phyloP scores from a whole-genome alignment of 2,888 invertebrate genomes.

The Sceliomorpha sp. region DNA sequence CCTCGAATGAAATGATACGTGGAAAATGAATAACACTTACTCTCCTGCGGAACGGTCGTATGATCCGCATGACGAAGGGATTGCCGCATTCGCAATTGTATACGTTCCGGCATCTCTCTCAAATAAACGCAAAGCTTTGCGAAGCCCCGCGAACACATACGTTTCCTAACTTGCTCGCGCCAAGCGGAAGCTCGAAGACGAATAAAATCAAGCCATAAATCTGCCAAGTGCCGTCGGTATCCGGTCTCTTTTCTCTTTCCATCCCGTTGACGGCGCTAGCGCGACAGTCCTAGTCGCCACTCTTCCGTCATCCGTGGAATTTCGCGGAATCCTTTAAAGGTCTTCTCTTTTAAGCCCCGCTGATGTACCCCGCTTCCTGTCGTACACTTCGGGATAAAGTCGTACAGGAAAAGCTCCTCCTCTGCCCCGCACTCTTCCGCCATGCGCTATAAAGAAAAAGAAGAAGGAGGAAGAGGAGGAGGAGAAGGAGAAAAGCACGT shows the following conservation, averaged over 20 bases:
- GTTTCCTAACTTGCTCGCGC: slow-evolving; percentile 17
- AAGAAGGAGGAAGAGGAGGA: not conserved
- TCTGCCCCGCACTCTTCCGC: no score
- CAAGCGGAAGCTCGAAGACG: slow-evolving; percentile 62
- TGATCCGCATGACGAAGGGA: not conserved
- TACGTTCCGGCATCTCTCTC: slow-evolving; percentile 12
- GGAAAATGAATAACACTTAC: no score
- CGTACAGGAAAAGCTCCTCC: not conserved
- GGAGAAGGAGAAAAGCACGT: not conserved
- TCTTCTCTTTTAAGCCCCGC: slow-evolving; percentile 2
- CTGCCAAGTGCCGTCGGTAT: slow-evolving; percentile 54
- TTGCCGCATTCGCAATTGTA: not conserved
- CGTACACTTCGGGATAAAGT: slow-evolving; percentile 8
- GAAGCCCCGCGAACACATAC: not conserved
- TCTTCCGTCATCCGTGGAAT: slow-evolving; percentile 7
- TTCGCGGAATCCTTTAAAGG: slow-evolving; percentile 6
- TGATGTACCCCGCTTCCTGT: slow-evolving; percentile 3
- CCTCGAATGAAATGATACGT: no score
- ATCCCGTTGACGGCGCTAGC: slow-evolving; percentile 6
- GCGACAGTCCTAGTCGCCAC: slow-evolving; percentile 12
- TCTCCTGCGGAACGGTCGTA: not conserved
- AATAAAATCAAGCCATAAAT: slow-evolving; percentile 63
- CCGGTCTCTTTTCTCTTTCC: slow-evolving; percentile 35
- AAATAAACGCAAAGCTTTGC: not conserved
- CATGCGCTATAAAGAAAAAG: not conserved